Conservation (phyloP, 2,888 invertebrate genomes). For the Lapara coniferarum region DNA sequence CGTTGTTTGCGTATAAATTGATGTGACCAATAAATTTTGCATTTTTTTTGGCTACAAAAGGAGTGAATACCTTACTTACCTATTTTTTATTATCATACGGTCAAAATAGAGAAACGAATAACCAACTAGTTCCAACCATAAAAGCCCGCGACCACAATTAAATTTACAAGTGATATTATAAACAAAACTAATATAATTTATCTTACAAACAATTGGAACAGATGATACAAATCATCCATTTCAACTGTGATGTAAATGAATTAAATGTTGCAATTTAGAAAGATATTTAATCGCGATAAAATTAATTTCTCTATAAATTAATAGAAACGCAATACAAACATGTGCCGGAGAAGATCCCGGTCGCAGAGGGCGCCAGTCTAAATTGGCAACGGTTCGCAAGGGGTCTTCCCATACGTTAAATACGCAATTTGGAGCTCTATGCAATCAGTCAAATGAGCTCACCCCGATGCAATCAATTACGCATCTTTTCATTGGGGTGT, state of each 20-base stretch:
- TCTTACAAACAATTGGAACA: too few relatives aligned
- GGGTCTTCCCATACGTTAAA: conserved; percentile 80
- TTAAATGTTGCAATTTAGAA: not conserved
- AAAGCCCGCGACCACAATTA: too few relatives aligned
- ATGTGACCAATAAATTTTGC: too few relatives aligned
- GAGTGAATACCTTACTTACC: too few relatives aligned
- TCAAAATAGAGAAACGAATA: too few relatives aligned
- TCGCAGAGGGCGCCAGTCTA: conserved; percentile 57
- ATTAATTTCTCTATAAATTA: conserved; percentile 13
- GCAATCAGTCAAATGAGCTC: conserved; percentile 80
- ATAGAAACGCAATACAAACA: conserved; percentile 65
- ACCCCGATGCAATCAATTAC: conserved; percentile 79
- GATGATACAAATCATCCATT: not conserved
- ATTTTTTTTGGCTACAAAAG: too few relatives aligned
- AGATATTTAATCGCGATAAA: conserved; percentile 10
- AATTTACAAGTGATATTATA: too few relatives aligned
- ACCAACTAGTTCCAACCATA: too few relatives aligned
- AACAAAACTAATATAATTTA: too few relatives aligned
- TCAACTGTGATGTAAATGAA: not conserved
- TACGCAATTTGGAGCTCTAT: conserved; percentile 77
- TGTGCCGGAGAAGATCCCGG: conserved; percentile 31
- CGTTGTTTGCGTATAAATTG: too few relatives aligned
- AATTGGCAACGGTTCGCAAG: conserved; percentile 78
- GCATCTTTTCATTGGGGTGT: conserved; percentile 64
- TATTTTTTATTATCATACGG: too few relatives aligned